Evolutionary conservation across 2,113 vertebrate species (phyloP).

Genomic region (Nematolebias whitei): DNA sequence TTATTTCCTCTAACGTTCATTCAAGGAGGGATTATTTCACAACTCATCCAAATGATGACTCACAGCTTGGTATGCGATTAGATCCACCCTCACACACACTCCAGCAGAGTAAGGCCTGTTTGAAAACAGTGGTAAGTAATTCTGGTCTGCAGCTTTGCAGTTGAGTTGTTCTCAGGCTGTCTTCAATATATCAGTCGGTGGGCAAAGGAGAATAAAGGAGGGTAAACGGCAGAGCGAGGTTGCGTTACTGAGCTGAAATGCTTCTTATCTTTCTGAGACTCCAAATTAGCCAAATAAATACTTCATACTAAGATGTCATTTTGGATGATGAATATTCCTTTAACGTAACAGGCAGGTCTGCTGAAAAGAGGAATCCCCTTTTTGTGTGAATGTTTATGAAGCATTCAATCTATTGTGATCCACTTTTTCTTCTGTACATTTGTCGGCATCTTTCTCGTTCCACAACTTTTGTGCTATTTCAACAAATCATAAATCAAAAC

Average conservation of each 20-base stretch:
- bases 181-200: background rate
- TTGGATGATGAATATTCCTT: conserved; percentile 47
- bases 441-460: no score
- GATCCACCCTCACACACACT: conserved; percentile 31
- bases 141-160: background rate
- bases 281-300: conserved; percentile 44
- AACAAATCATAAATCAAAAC: no score
- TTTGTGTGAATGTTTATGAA: no score
- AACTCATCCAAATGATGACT: conserved; percentile 71
- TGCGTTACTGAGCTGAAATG: conserved; percentile 27
- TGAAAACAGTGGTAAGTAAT: background rate
- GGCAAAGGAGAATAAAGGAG: background rate
- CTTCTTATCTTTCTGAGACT: conserved; percentile 38
- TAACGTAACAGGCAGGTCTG: conserved; percentile 43
- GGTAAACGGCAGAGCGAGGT: background rate
- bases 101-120: conserved; percentile 7
- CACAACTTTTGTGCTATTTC: no score
- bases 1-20: conserved; percentile 62
- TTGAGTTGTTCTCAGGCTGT: background rate
- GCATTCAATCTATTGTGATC: no score
- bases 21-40: conserved; percentile 68
- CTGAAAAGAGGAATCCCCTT: conserved; percentile 49
- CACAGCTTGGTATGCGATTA: conserved; percentile 60
- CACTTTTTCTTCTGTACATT: no score
- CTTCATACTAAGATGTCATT: conserved; percentile 28